Conservation (phyloP, 2,797 vertebrate species). For the Erpetoichthys calabaricus region DNA sequence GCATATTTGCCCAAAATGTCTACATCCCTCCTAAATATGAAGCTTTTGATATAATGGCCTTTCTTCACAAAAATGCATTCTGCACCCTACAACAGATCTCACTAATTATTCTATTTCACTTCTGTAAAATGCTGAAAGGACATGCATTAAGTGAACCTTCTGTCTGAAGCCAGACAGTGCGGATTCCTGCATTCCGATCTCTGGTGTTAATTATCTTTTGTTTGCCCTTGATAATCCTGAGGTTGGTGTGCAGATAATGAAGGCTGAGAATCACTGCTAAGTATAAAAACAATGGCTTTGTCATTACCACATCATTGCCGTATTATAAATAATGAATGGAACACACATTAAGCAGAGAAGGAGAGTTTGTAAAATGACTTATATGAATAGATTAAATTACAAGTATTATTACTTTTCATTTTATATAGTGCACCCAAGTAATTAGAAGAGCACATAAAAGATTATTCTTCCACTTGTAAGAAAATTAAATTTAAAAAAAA, state of each 20-base stretch:
- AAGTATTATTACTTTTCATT: slow-evolving; percentile 95
- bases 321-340: slow-evolving; percentile 96
- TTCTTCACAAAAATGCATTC: slow-evolving; percentile 24
- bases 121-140: slow-evolving; percentile 42
- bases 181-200: slow-evolving; percentile 42
- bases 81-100: slow-evolving; percentile 31
- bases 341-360: slow-evolving; percentile 74
- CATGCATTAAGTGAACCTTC: slow-evolving; percentile 49
- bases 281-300: slow-evolving; percentile 88
- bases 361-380: slow-evolving; percentile 93
- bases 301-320: slow-evolving; percentile 92
- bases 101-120: slow-evolving; percentile 48
- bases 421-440: slow-evolving; percentile 92
- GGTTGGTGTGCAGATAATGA: slow-evolving; percentile 76
- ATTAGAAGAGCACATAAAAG: slow-evolving; percentile 77
- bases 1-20: no score
- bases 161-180: slow-evolving; percentile 50
- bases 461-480: slow-evolving; percentile 71
- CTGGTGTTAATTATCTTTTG: slow-evolving; percentile 96
- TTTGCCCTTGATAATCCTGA: slow-evolving; percentile 92
- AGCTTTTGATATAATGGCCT: no score
- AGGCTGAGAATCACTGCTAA: slow-evolving; percentile 82
- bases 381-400: slow-evolving; percentile 96
- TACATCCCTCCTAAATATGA: no score
- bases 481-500: slow-evolving; percentile 81